Conservation (phyloP, 2,113 vertebrate genomes). For the Zingel zingel region DNA sequence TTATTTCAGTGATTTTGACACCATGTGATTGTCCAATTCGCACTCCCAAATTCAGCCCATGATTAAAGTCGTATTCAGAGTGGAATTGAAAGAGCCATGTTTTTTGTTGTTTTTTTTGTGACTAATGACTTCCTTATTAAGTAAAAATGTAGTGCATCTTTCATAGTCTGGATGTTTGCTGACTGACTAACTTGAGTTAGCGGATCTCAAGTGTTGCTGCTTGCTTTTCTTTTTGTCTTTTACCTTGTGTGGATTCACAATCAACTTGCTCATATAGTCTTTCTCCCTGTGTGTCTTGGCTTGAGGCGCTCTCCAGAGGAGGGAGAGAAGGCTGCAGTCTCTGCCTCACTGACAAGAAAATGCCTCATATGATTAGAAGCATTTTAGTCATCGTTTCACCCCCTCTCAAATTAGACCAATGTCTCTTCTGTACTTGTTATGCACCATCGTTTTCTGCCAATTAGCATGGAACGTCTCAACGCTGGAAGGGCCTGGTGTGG, state of each 20-base stretch:
- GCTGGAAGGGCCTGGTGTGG: constrained; percentile 63
- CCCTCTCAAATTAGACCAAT: constrained; percentile 69
- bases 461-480: constrained; percentile 63
- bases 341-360: constrained; percentile 58
- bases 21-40: constrained; percentile 62
- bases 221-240: constrained; percentile 22
- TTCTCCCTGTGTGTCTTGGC: constrained; percentile 41
- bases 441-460: constrained; percentile 72
- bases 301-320: constrained; percentile 23
- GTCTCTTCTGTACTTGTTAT: constrained; percentile 70
- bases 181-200: constrained; percentile 28
- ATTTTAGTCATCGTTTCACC: constrained; percentile 70
- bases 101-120: constrained; percentile 31
- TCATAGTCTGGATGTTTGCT: constrained; percentile 14
- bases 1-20: constrained; percentile 65
- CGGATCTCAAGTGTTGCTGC: constrained; percentile 26
- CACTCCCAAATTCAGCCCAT: constrained; percentile 43
- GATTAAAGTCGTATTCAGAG: constrained; percentile 55
- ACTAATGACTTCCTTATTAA: constrained; percentile 42
- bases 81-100: constrained; percentile 30
- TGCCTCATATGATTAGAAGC: constrained; percentile 62
- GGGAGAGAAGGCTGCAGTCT: constrained; percentile 26
- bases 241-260: constrained; percentile 10
- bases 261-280: neutral
- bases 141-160: constrained; percentile 22